Percentiles rank a stretch among this genome's conserved stretches.
phyloP scores from a whole-genome alignment of 2,888 invertebrate species.

The Thecophora atra region DNA sequence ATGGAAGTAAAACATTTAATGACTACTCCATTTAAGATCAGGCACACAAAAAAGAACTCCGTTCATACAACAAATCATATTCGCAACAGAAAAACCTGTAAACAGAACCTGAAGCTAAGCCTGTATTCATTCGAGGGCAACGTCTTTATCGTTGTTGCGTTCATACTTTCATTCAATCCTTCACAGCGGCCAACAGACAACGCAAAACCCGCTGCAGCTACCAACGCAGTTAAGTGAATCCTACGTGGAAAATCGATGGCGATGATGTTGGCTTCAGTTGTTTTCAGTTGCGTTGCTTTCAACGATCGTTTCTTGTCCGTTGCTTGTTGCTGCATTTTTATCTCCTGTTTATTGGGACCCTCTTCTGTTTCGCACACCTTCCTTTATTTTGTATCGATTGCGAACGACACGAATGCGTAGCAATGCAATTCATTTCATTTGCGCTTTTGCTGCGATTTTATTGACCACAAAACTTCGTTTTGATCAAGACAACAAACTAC shows the following conservation, averaged over 20 bases:
- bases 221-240: background rate
- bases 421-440: slow-evolving; percentile 13
- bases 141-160: slow-evolving; percentile 40
- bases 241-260: slow-evolving; percentile 24
- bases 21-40: background rate
- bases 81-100: slow-evolving; percentile 17
- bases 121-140: background rate
- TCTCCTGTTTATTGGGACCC: background rate
- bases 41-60: background rate
- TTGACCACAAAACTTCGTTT: slow-evolving; percentile 40
- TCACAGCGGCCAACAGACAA: background rate
- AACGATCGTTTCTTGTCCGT: background rate
- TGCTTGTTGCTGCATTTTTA: background rate
- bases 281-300: background rate
- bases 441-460: slow-evolving; percentile 34
- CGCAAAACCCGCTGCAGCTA: background rate
- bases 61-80: slow-evolving; percentile 12
- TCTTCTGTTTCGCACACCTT: background rate
- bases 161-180: slow-evolving; percentile 45
- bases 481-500: slow-evolving; percentile 32
- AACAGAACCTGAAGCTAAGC: background rate
- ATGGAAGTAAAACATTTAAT: background rate
- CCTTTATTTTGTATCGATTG: background rate
- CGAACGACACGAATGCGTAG: slow-evolving; percentile 13
- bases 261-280: background rate